Percentiles rank a stretch among this genome's conserved stretches.
phyloP scores from a whole-genome alignment of 2,888 invertebrate species.

The Drosophila emarginata region DNA sequence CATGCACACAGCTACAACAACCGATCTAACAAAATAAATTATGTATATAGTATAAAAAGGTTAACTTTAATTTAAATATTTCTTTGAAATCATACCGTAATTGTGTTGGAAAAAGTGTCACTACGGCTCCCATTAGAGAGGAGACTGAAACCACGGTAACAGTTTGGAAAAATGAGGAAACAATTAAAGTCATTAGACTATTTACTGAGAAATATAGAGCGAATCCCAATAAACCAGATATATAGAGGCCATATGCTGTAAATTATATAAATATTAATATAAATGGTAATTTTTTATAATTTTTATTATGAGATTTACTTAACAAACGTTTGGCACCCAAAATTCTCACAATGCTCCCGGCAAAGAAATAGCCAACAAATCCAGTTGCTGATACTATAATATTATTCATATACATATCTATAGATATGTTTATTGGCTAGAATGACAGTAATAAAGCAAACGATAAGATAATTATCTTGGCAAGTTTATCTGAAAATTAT shows the following conservation, averaged over 20 bases:
- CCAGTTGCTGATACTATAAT: slow-evolving; percentile 86
- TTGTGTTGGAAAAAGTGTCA: slow-evolving; percentile 80
- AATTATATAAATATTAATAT: not conserved
- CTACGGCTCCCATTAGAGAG: slow-evolving; percentile 77
- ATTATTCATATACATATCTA: slow-evolving; percentile 87
- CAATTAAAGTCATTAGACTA: slow-evolving; percentile 83
- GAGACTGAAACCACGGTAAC: slow-evolving; percentile 77
- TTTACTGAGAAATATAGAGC: slow-evolving; percentile 85
- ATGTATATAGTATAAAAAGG: not conserved
- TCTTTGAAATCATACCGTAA: slow-evolving; percentile 64
- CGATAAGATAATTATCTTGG: no score
- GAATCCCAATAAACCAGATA: slow-evolving; percentile 83
- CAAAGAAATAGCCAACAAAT: slow-evolving; percentile 86
- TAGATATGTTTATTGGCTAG: slow-evolving; percentile 83
- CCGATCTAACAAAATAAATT: slow-evolving; percentile 84
- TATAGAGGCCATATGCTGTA: slow-evolving; percentile 81
- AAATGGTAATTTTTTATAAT: not conserved
- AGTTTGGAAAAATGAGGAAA: slow-evolving; percentile 84
- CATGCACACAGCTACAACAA: slow-evolving; percentile 88
- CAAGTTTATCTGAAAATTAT: no score
- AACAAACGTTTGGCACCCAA: slow-evolving; percentile 84
- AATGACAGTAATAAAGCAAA: slow-evolving; percentile 36
- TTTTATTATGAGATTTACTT: slow-evolving; percentile 80
- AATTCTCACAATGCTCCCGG: slow-evolving; percentile 83
- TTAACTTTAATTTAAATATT: not conserved